Percentiles rank a stretch among this genome's conserved stretches.
These are phyloP conservation scores for Xyrichtys novacula DNA, from an alignment of 2,797 vertebrate genomes.

Conservation along the genomic window DNA sequence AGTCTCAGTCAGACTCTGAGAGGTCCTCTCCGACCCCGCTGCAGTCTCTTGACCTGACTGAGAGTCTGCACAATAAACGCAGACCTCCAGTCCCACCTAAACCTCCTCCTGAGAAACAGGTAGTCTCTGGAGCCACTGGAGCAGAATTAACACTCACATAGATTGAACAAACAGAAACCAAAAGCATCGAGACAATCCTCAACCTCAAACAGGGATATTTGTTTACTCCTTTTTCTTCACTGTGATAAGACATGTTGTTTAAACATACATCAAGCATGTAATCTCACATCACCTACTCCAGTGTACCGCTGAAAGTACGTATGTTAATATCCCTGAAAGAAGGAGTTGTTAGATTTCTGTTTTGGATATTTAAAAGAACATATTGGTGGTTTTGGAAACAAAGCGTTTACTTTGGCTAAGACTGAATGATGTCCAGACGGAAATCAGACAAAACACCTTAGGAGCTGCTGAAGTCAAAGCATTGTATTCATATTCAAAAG, in stretches of 20 bases:
- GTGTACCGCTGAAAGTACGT: background rate
- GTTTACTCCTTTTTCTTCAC: background rate
- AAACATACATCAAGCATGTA: background rate
- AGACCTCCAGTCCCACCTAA: conserved; percentile 81
- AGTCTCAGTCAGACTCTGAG: conserved; percentile 74
- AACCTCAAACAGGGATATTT: no score
- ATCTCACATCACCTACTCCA: background rate
- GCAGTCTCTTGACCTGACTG: conserved; percentile 77
- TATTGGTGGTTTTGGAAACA: conserved; percentile 40
- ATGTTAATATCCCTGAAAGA: background rate
- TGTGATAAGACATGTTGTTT: background rate
- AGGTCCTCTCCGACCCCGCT: conserved; percentile 77
- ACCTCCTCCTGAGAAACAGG: conserved; percentile 89
- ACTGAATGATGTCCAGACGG: background rate
- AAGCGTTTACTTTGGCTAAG: no score
- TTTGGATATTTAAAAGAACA: conserved; percentile 20
- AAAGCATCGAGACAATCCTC: background rate
- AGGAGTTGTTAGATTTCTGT: background rate
- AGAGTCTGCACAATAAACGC: conserved; percentile 82
- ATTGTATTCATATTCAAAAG: background rate
- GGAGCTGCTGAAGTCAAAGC: conserved; percentile 7
- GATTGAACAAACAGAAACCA: background rate
- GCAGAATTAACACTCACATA: background rate
- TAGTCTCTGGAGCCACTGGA: conserved; percentile 63
- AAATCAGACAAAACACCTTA: background rate